phyloP scores from a whole-genome alignment of 2,888 invertebrate genomes.

The Mythimna ferrago region DNA sequence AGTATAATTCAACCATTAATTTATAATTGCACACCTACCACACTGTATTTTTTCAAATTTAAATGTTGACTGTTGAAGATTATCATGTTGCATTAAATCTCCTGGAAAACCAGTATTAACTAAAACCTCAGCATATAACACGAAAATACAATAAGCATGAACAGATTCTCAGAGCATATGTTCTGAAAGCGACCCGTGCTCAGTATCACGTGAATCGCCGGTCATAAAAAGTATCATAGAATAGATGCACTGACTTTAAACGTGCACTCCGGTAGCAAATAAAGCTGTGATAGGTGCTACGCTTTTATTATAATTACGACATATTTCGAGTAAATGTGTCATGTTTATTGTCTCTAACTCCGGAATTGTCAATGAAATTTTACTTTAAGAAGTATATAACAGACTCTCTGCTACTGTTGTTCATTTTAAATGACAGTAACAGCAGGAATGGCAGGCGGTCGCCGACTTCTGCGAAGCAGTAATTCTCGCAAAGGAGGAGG shows the following conservation, averaged over 20 bases:
- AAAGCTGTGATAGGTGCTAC: constrained; percentile 18
- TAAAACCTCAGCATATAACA: not conserved
- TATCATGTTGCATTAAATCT: too few relatives aligned
- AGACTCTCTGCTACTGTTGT: not conserved
- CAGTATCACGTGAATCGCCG: not conserved
- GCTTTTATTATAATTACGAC: constrained; percentile 29
- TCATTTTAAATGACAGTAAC: not conserved
- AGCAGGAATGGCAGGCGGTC: too few relatives aligned
- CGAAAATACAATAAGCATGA: constrained; percentile 4
- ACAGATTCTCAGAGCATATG: constrained; percentile 5
- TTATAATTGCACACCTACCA: too few relatives aligned
- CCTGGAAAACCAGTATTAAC: not conserved
- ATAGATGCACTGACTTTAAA: constrained; percentile 23
- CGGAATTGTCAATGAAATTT: too few relatives aligned
- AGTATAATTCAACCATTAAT: too few relatives aligned
- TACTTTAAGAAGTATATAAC: not conserved
- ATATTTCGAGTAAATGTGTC: not conserved
- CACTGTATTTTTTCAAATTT: too few relatives aligned
- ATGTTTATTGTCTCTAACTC: not conserved
- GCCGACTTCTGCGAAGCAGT: too few relatives aligned
- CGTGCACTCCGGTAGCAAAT: constrained; percentile 12
- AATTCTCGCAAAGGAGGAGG: too few relatives aligned
- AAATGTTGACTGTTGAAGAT: too few relatives aligned
- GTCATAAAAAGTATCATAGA: constrained; percentile 22
- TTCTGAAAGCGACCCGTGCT: constrained; percentile 2